A percentile compares a stretch with the other conserved stretches of the same genome.
These are phyloP conservation scores for Siniperca chuatsi DNA, from an alignment of 2,113 vertebrate genomes.

Conservation along the genomic window DNA sequence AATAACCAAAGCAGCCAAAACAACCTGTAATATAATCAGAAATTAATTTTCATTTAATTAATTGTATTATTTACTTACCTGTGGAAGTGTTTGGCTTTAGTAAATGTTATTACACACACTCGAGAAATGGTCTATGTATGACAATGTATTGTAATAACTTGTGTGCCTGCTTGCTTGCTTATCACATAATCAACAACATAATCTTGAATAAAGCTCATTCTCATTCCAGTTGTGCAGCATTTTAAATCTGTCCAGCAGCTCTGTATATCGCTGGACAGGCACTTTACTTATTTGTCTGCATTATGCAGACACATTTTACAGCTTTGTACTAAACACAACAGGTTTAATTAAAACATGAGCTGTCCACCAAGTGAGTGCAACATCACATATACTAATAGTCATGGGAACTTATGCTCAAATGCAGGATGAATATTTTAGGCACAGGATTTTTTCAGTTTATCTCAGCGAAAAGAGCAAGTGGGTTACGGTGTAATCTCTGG, in stretches of 20 bases:
- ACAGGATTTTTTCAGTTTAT: conserved; percentile 56
- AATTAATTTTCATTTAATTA: neutral
- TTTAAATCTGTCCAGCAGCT: conserved; percentile 34
- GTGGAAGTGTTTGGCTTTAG: neutral
- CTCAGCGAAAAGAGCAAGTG: conserved; percentile 36
- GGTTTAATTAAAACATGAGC: conserved; percentile 59
- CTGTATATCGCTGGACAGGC: conserved; percentile 10
- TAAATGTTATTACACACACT: conserved; percentile 14
- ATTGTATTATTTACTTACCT: too few species aligned
- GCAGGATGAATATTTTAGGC: conserved; percentile 51
- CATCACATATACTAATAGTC: conserved; percentile 37
- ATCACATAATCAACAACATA: conserved; percentile 20
- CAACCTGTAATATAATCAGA: neutral
- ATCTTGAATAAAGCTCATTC: conserved; percentile 26
- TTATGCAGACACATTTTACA: conserved; percentile 29
- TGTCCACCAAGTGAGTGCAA: conserved; percentile 33
- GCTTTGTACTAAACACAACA: conserved; percentile 24
- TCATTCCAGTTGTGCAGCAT: conserved; percentile 2
- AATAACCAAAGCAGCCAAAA: neutral
- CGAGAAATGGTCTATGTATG: neutral
- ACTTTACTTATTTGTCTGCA: conserved; percentile 42
- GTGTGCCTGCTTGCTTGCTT: conserved; percentile 10
- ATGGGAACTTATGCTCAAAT: conserved; percentile 22
- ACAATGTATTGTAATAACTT: neutral
- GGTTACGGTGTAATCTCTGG: conserved; percentile 68